Evolutionary conservation across 1,140 invertebrate species (phyloP).

Genomic region (Drosophila azteca): DNA sequence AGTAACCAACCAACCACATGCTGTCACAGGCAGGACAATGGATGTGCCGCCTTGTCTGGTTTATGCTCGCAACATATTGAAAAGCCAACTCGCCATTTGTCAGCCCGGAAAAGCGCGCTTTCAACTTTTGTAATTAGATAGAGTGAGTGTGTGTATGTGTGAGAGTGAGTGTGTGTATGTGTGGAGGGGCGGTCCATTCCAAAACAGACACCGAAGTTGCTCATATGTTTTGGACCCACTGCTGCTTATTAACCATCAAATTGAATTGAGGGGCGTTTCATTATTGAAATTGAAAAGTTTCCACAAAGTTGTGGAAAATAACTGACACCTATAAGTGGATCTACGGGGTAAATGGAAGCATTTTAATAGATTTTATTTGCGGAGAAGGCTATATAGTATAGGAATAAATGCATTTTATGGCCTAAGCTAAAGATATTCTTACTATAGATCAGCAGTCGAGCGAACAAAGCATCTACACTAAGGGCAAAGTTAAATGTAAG

Average conservation of each 20-base stretch:
- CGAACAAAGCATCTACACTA: too few species aligned
- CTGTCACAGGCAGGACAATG: slow-evolving; percentile 54
- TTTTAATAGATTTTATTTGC: too few species aligned
- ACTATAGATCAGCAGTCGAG: too few species aligned
- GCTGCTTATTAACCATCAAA: slow-evolving; percentile 19
- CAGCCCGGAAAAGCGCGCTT: slow-evolving; percentile 37
- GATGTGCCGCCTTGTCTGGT: slow-evolving; percentile 48
- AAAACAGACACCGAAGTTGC: neutral
- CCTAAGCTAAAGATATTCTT: too few species aligned
- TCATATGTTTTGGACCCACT: neutral
- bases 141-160: slow-evolving; percentile 23
- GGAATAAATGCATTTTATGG: too few species aligned
- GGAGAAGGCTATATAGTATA: too few species aligned
- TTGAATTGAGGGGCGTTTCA: slow-evolving; percentile 2
- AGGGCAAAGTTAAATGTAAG: too few species aligned
- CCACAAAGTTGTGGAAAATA: too few species aligned
- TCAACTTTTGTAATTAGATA: slow-evolving; percentile 78
- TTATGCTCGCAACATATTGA: slow-evolving; percentile 76
- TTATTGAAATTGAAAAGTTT: slow-evolving; percentile 3
- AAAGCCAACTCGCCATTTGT: slow-evolving; percentile 70
- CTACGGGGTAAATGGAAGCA: too few species aligned
- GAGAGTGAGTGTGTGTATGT: slow-evolving; percentile 3
- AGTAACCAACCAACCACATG: slow-evolving; percentile 24
- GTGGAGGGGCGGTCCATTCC: neutral
- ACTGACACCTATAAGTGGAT: too few species aligned